Conservation (phyloP, 2,888 invertebrate species). For the Cheiracanthium punctorium region DNA sequence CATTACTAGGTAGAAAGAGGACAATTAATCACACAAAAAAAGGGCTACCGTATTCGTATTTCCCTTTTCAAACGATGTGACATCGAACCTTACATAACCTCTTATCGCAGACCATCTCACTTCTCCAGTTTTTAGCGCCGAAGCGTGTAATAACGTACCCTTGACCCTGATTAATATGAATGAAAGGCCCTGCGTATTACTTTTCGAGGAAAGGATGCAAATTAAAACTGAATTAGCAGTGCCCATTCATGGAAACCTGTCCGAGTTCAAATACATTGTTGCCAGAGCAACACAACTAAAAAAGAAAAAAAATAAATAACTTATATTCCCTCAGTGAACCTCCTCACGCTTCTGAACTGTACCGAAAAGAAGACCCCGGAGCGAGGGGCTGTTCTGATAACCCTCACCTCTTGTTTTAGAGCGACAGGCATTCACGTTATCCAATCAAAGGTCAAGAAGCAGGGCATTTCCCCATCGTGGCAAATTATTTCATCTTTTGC, state of each 20-base stretch:
- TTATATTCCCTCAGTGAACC: constrained; percentile 8
- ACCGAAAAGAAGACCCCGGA: constrained; percentile 14
- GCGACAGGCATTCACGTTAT: constrained; percentile 42
- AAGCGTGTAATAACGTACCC: not conserved
- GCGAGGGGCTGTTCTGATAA: constrained; percentile 50
- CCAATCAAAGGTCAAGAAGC: constrained; percentile 63
- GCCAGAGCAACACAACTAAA: not conserved
- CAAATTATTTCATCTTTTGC: constrained; percentile 44
- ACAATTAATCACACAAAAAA: no score
- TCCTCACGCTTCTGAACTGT: constrained; percentile 28
- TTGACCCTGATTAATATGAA: not conserved
- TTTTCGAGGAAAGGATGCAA: constrained; percentile 7
- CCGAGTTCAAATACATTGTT: not conserved
- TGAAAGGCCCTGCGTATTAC: not conserved
- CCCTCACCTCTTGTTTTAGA: constrained; percentile 56
- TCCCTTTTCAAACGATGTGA: not conserved
- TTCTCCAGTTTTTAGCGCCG: not conserved
- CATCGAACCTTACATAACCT: not conserved
- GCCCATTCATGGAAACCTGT: not conserved
- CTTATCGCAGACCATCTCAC: not conserved
- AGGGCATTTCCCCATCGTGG: constrained; percentile 55
- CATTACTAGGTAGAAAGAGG: no score
- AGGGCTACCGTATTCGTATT: not conserved
- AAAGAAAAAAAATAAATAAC: not conserved
- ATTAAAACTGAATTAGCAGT: constrained; percentile 1